Base-by-base conservation (phyloP, 2,113 vertebrate species). In the Astatoreochromis straeleni region DNA sequence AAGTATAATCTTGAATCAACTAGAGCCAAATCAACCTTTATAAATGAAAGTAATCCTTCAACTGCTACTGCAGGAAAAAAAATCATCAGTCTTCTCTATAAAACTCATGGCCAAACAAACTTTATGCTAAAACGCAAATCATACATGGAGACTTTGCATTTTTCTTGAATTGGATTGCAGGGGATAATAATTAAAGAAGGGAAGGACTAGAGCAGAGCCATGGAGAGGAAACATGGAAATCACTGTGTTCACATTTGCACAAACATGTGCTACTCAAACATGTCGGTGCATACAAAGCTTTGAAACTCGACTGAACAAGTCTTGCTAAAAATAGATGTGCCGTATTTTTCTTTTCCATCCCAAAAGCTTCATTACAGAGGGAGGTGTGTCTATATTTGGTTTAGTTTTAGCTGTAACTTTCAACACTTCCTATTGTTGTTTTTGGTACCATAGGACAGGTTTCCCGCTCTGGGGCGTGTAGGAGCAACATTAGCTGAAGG, bases 311-410 rank as follows among this genome's bases (percentile, higher is more conserved):
- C 88, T 7, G 12, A 83, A 95, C 95, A 94, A 83, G 96, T 49
- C 85, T 5, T 0, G 5, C 90, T 95, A 94, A 87, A 95, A 96
- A 95, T 96, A 96, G 95, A 85, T 24, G 45, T 31, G 11, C 19
- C 9, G 57, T 84, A 47, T 81, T 80, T 40, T 13, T 53, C 42
- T 29, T 54, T 85, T 84, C 54, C 82, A 82, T 81, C 29, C 81
- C 84, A 79, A 83, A 31, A 60, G 68, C n/a, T 87, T 83, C 78
- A 84, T 91, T 84, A 86, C 81, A 65, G 7, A 49, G 33, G 55
- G 70, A 86, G 89, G 94, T 81, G 94, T 94, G 94, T 88, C 92
- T 92, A 78, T 91, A 91, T 95, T 92, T 92, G 93, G 87, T 84
- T 92, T 87, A 84, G 87, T 84, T 89, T 53, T 7, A 45, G 68